Evolutionary conservation across 2,113 vertebrate species (phyloP).

Genomic region (Monopterus albus): DNA sequence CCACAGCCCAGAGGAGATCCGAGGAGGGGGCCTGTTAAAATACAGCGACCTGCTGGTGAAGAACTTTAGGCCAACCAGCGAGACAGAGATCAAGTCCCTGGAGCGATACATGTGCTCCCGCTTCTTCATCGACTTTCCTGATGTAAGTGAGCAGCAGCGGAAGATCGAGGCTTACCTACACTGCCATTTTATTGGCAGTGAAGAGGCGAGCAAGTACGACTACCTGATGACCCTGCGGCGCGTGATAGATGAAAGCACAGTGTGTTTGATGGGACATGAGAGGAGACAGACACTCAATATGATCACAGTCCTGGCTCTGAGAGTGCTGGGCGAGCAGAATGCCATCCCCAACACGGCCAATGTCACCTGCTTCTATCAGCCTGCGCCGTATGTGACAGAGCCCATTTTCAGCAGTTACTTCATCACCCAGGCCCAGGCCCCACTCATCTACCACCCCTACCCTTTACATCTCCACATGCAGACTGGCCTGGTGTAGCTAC

Average conservation of each 20-base stretch:
- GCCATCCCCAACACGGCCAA: conserved; percentile 91
- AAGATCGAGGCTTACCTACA: conserved; percentile 94
- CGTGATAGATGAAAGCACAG: conserved; percentile 93
- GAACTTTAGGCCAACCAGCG: conserved; percentile 90
- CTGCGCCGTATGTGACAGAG: conserved; percentile 90
- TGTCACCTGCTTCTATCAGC: conserved; percentile 95
- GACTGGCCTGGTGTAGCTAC: conserved; percentile 84
- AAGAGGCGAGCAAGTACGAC: conserved; percentile 94
- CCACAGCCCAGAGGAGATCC: conserved; percentile 94
- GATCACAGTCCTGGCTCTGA: conserved; percentile 93
- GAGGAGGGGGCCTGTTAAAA: conserved; percentile 94
- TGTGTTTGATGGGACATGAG: conserved; percentile 94
- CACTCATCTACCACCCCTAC: conserved; percentile 87
- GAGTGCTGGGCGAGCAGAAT: conserved; percentile 94
- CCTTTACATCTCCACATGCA: conserved; percentile 86
- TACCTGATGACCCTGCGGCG: conserved; percentile 93
- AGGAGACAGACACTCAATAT: conserved; percentile 94
- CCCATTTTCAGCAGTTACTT: conserved; percentile 89
- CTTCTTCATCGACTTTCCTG: conserved; percentile 98
- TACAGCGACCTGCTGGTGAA: conserved; percentile 94
- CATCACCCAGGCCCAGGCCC: conserved; percentile 84
- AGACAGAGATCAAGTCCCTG: conserved; percentile 91
- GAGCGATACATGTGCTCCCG: conserved; percentile 99
- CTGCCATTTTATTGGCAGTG: conserved; percentile 91
- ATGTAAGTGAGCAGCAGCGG: conserved; percentile 90